Base-by-base conservation (phyloP, 2,888 invertebrate species). In the Drosophila demipolita region DNA sequence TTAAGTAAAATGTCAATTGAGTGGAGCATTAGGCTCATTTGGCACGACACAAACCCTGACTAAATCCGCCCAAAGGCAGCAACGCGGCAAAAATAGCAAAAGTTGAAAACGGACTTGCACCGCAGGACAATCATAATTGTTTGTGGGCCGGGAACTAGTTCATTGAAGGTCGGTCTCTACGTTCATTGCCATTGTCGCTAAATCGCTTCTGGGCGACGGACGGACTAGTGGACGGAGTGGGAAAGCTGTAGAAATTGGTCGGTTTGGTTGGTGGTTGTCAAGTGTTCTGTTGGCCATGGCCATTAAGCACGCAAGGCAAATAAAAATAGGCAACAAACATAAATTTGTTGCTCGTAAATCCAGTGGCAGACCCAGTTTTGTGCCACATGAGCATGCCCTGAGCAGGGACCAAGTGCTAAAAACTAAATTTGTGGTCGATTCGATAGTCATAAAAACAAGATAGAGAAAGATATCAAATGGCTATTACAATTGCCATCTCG, bases 381-480 rank as follows among this genome's bases (percentile, higher is more conserved):
- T 78, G 60, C 53, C 79, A 70, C 64, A 78, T 73, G 68, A 72
- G 67, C 80, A 80, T 88, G 88, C 87, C 87, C 73, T 73, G 72
- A 66, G 85, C 89, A 64, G 89, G 87, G 87, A 87, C 82, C 89
- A 80, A 85, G 87, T 87, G 89, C 88, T 87, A 89, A 88, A 90
- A 90, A 90, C 86, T 90, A 88, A 88, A 90, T 87, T 87, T 87
- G 87, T 90, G 87, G 90, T 82, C 87, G 90, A 90, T 90, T 87
- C 89, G 79, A 90, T 88, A 88, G 87, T 87, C 89, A 82, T 87
- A 87, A 87, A 83, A 83, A 77, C 75, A 69, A 54, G 73, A 74
- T 45, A 15, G 12, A 45, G 70, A 73, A 72, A 82, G 72, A 79
- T 66, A 78, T 63, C 63, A 65, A 78, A 71, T 75, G 65, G 53